These are phyloP conservation scores for Phortica okadai DNA, from an alignment of 2,888 invertebrate species.

Conservation along the genomic window DNA sequence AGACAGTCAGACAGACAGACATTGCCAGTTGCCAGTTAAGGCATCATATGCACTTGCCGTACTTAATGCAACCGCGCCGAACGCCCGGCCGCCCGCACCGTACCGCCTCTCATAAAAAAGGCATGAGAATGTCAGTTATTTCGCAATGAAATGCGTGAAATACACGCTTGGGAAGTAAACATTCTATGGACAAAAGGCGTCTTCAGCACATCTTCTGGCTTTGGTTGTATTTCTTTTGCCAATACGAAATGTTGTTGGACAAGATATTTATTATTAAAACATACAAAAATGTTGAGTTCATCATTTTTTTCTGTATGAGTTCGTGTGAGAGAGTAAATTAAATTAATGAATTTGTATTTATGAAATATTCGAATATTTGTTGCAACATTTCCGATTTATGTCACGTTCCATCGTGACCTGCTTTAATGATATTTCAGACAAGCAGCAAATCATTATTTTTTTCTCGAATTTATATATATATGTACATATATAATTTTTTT, in stretches of 20 bases:
- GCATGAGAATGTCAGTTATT: conserved; percentile 67
- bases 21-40: conserved; percentile 33
- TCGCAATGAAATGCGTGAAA: conserved; percentile 71
- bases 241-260: conserved; percentile 21
- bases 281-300: conserved; percentile 53
- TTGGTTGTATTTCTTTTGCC: background rate
- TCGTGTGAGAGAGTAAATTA: conserved; percentile 52
- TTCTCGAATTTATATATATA: too few species aligned
- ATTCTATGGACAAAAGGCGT: background rate
- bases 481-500: background rate
- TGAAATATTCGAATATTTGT: conserved; percentile 34
- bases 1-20: background rate
- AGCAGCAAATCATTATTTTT: background rate
- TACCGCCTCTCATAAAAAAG: conserved; percentile 16
- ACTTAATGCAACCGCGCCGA: conserved; percentile 12
- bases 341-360: conserved; percentile 59
- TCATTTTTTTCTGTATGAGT: conserved; percentile 44
- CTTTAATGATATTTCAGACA: background rate
- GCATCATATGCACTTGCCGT: conserved; percentile 20
- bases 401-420: conserved; percentile 4
- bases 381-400: conserved; percentile 20
- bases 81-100: background rate
- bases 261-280: conserved; percentile 29
- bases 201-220: background rate
- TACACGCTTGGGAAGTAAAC: conserved; percentile 64